A percentile compares a stretch with the other conserved stretches of the same genome.
Evolutionary conservation across 2,888 invertebrate species (phyloP).

Genomic region (Eristalis pertinax): DNA sequence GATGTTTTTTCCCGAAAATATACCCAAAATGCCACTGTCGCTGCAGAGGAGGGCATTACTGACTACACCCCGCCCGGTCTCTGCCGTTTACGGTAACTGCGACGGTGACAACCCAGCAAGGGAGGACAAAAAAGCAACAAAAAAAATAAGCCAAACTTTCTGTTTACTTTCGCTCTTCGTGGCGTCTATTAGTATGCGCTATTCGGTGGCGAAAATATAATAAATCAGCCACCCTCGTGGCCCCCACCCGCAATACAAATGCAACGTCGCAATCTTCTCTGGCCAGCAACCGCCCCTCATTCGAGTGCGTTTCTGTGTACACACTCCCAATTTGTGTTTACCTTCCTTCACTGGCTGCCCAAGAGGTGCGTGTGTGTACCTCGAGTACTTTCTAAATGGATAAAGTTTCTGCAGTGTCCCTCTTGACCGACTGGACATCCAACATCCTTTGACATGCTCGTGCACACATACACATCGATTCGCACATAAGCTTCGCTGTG

Average conservation of each 20-base stretch:
- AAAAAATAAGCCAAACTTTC: slow-evolving; percentile 17
- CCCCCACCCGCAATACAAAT: slow-evolving; percentile 53
- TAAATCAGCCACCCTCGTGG: slow-evolving; percentile 59
- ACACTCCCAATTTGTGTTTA: neutral
- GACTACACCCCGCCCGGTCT: neutral
- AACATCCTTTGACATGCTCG: neutral
- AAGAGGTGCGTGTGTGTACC: slow-evolving; percentile 36
- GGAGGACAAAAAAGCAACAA: neutral
- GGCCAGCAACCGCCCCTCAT: neutral
- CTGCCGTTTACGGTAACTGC: neutral
- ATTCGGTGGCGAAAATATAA: slow-evolving; percentile 63
- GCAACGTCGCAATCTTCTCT: slow-evolving; percentile 37
- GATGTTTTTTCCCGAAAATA: slow-evolving; percentile 41
- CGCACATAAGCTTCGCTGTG: neutral
- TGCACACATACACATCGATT: neutral
- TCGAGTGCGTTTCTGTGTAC: slow-evolving; percentile 61
- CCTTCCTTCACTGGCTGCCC: neutral
- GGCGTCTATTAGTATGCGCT: slow-evolving; percentile 60
- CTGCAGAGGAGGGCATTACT: slow-evolving; percentile 37
- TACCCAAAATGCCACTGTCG: slow-evolving; percentile 44
- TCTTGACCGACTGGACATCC: slow-evolving; percentile 19
- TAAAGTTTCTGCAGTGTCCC: slow-evolving; percentile 55
- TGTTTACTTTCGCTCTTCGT: slow-evolving; percentile 62
- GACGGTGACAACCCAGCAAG: neutral
- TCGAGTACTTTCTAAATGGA: slow-evolving; percentile 60